Evolutionary conservation across 2,888 invertebrate species (phyloP).

Genomic region (Epirrita christyi): DNA sequence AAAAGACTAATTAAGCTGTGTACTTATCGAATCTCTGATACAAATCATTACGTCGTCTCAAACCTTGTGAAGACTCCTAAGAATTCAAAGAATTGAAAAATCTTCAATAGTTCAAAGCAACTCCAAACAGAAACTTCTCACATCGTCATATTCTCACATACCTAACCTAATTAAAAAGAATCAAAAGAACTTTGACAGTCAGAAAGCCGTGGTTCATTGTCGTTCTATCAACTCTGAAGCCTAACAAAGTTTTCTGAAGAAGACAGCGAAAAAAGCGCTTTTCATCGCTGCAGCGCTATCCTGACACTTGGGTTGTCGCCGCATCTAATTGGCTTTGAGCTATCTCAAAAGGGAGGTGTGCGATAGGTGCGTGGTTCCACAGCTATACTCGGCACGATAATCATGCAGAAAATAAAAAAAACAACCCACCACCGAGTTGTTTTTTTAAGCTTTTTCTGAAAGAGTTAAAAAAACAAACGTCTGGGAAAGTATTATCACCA

Average conservation of each 20-base stretch:
- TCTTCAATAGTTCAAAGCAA: not conserved
- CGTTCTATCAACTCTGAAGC: constrained; percentile 35
- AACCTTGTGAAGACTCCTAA: not conserved
- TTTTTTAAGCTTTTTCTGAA: no score
- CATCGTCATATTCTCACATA: not conserved
- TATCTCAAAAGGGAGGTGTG: constrained; percentile 68
- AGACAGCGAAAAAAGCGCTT: constrained; percentile 48
- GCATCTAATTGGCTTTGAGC: constrained; percentile 82
- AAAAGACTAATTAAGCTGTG: no score
- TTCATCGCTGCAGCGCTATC: constrained; percentile 50
- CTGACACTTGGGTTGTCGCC: constrained; percentile 64
- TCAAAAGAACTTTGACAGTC: constrained; percentile 15
- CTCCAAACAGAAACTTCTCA: not conserved
- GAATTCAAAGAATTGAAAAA: not conserved
- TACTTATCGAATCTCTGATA: no score
- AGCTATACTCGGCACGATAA: constrained; percentile 40
- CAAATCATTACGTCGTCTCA: no score
- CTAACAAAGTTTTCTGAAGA: constrained; percentile 51
- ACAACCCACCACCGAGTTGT: no score
- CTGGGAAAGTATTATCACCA: no score
- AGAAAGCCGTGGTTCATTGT: constrained; percentile 29
- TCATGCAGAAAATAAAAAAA: not conserved
- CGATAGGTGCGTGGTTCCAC: constrained; percentile 56
- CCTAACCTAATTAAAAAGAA: constrained; percentile 33
- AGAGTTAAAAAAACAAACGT: no score